Evolutionary conservation across 2,888 invertebrate genomes (phyloP), one percentile per base, ranked within the genome.

Genomic region (Drosophila algonquin): DNA sequence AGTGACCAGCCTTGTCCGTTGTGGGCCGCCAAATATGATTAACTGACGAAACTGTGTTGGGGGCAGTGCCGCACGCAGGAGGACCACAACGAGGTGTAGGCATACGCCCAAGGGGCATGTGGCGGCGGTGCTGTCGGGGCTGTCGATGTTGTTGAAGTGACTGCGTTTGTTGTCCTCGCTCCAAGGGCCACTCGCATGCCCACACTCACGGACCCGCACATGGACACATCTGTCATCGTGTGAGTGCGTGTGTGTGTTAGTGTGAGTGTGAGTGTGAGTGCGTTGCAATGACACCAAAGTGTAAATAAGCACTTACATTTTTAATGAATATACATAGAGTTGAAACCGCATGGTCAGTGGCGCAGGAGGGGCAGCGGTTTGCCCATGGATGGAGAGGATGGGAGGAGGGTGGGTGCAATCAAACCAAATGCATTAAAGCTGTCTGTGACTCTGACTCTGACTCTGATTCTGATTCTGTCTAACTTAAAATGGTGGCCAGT

Each of bases 221-320:
- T 32, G 9, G 24, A 9, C 44, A n/a, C 16, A 12, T n/a, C 27
- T 18, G 44, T 47, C n/a, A 30, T 30, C 8, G 30, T 30, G 30
- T 30, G 30, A 1, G 27, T 7, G 6, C 2, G 32, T 10, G 32
- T 32, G 12, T 35, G 0, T n/a, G n/a, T n/a, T n/a, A n/a, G 32
- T 35, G 35, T 12, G 35, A 12, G 35, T 12, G 12, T 35, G 0
- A 18, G 35, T 21, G 51, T 65, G 44, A 44, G 70, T 70, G 72
- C 76, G 60, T 65, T 75, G 54, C 69, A 72, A 59, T 63, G 79
- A 68, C 77, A 71, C 60, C 77, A 75, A 80, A 79, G 83, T 80
- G 79, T 77, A 83, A 81, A 83, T 83, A 76, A 79, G 77, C 77
- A 72, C 81, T 83, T 72, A 70, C 63, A 79, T 81, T 76, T 76